A percentile compares a stretch with the other conserved stretches of the same genome.
Conservation (phyloP, 2,888 invertebrate genomes). For the Nudaria mundana region DNA sequence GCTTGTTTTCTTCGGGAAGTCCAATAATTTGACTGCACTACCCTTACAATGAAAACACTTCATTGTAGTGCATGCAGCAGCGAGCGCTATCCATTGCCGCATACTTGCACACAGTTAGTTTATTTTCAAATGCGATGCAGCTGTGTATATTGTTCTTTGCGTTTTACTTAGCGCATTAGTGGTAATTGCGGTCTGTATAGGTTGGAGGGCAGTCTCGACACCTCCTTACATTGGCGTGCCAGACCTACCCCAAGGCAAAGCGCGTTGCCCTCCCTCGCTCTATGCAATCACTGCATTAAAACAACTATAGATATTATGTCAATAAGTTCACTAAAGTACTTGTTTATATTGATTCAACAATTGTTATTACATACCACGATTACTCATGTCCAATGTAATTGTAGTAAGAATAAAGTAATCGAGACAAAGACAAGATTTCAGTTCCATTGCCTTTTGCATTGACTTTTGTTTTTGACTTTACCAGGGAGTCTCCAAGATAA, state of each 20-base stretch:
- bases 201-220: slow-evolving; percentile 52
- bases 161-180: slow-evolving; percentile 7
- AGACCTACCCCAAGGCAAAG: slow-evolving; percentile 71
- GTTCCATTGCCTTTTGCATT: too few species aligned
- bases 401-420: too few species aligned
- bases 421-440: too few species aligned
- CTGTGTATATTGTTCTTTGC: slow-evolving; percentile 27
- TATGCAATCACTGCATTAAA: slow-evolving; percentile 45
- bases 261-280: slow-evolving; percentile 45
- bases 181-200: slow-evolving; percentile 38
- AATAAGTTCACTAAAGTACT: slow-evolving; percentile 22
- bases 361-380: slow-evolving; percentile 21
- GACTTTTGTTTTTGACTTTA: too few species aligned
- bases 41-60: slow-evolving; percentile 26
- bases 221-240: slow-evolving; percentile 42
- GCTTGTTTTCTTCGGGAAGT: slow-evolving; percentile 63
- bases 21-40: slow-evolving; percentile 63
- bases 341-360: slow-evolving; percentile 20
- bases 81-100: slow-evolving; percentile 1
- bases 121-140: slow-evolving; percentile 4
- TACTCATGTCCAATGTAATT: too few species aligned
- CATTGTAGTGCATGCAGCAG: background rate
- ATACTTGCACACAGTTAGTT: background rate
- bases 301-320: slow-evolving; percentile 36
- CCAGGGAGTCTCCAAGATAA: too few species aligned